Base-by-base conservation (phyloP, 2,888 invertebrate genomes). In the Pseudanteris insignis region DNA sequence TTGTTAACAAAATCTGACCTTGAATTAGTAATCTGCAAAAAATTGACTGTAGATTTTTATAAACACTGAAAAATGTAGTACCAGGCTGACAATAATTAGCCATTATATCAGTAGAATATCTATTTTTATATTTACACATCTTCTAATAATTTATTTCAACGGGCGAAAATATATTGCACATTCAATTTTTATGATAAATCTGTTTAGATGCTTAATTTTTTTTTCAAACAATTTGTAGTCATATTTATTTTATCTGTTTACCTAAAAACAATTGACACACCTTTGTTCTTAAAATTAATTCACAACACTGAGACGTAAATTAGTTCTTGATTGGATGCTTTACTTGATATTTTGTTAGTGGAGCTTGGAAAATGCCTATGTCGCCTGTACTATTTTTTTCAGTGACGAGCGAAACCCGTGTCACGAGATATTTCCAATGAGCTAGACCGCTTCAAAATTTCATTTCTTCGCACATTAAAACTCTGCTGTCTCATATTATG, bases 361-460 rank as follows among this genome's bases (percentile, higher is more conserved):
- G 51, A 44, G 34, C 51, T 60, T 51, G n/a, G 41, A 60, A 54
- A 44, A 55, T 48, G 61, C 61, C 50, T 50, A 54, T 50, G 50
- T 61, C 46, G 62, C 55, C 46, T 46, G 55, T 62, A 62, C 62
- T 57, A 62, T 62, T 62, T 62, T 62, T 62, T 62, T 55, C 62
- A 62, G 62, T 51, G 55, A 51, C 50, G 55, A 61, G 61, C 38
- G 55, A 55, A 40, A 55, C 50, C 54, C 54, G 61, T 61, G 55
- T 61, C 46, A 50, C 46, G 50, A 55, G 55, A 55, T 55, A 54
- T 67, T 69, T 63, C 64, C 67, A 67, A 70, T 70, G 69, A 70
- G 69, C 68, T 68, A 65, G 70, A 67, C 68, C 67, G 69, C 66
- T 55, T 66, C 66, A 65, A 69, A 71, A 67, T 69, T 68, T 59